Conservation (phyloP, 1,140 invertebrate genomes). For the Metaphire vulgaris region DNA sequence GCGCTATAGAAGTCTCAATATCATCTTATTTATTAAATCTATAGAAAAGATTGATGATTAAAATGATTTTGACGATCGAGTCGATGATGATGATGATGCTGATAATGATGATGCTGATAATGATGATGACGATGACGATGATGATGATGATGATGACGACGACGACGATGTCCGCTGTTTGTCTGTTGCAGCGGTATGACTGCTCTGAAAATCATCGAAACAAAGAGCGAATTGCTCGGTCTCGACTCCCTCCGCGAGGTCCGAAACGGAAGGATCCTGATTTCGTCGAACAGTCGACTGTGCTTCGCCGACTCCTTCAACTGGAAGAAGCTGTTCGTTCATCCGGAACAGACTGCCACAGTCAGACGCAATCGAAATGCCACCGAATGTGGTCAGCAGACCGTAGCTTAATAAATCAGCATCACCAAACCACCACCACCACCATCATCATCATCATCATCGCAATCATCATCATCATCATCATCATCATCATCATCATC, state of each 20-base stretch:
- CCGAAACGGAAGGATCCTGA: slow-evolving; percentile 76
- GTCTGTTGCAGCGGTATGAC: neutral
- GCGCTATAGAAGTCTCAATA: too few species aligned
- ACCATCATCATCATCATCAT: slow-evolving; percentile 11
- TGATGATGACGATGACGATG: neutral
- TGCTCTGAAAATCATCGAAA: slow-evolving; percentile 26
- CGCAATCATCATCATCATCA: slow-evolving; percentile 9
- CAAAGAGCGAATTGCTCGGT: slow-evolving; percentile 66
- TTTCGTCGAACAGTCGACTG: slow-evolving; percentile 78
- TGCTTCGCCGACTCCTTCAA: slow-evolving; percentile 82
- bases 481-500: slow-evolving; percentile 15
- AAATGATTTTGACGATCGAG: neutral
- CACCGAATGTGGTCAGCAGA: slow-evolving; percentile 66
- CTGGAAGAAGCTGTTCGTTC: slow-evolving; percentile 69
- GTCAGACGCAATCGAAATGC: slow-evolving; percentile 60
- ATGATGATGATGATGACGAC: slow-evolving; percentile 2
- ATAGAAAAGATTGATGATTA: neutral
- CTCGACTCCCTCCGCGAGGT: slow-evolving; percentile 77
- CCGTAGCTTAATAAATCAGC: too few species aligned
- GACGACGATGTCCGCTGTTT: neutral
- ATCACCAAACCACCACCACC: slow-evolving; percentile 8
- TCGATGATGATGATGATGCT: neutral
- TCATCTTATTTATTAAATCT: too few species aligned
- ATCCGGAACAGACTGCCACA: neutral
- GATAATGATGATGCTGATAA: neutral